Base-by-base conservation (phyloP, 1,140 invertebrate species). In the Zaprionus camerounensis region DNA sequence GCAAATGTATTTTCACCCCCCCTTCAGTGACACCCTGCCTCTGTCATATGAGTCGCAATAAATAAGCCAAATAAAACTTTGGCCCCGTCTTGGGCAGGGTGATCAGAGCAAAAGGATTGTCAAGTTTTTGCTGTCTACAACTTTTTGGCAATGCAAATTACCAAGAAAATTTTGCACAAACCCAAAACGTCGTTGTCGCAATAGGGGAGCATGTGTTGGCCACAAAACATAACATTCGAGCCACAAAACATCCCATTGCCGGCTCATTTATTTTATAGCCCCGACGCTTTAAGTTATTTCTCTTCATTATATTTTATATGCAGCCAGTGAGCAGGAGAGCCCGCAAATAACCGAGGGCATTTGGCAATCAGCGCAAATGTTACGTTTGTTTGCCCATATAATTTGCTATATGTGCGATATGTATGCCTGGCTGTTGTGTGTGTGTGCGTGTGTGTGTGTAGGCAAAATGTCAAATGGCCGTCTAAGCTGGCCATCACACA, bases 351-450 rank as follows among this genome's bases (percentile, higher is more conserved):
- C 85, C 81, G 58, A 70, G 55, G 85, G 86, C 86, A 74, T 81
- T 88, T 81, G 81, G 86, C 85, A 88, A 88, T 88, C 84, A 88
- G 85, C 85, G 85, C 84, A 87, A 87, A 87, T 87, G 83, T 88
- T 87, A 76, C 69, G 71, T 76, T 83, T 79, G 82, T 84, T 86
- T 88, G 74, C 58, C 49, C 83, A 87, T 80, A 82, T 79, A 82
- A 87, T 87, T 87, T 57, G n/a, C 28, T 31, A 13, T 69, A 1
- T 41, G 17, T 53, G 13, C 9, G n/a, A 15, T 38, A 20, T n/a
- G 11, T 31, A 34, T 51, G 7, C 56, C 12, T 13, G 3, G 1
- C 15, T 44, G 41, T 56, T 41, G 36, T 55, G 24, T 36, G 24
- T 76, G 70, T 76, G 65, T 58, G 53, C 66, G 24, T 56, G 55